A percentile compares a stretch with the other conserved stretches of the same genome.
These are phyloP conservation scores for Neotoma lepida DNA, from an alignment of 2,113 vertebrate species.

Conservation along the genomic window DNA sequence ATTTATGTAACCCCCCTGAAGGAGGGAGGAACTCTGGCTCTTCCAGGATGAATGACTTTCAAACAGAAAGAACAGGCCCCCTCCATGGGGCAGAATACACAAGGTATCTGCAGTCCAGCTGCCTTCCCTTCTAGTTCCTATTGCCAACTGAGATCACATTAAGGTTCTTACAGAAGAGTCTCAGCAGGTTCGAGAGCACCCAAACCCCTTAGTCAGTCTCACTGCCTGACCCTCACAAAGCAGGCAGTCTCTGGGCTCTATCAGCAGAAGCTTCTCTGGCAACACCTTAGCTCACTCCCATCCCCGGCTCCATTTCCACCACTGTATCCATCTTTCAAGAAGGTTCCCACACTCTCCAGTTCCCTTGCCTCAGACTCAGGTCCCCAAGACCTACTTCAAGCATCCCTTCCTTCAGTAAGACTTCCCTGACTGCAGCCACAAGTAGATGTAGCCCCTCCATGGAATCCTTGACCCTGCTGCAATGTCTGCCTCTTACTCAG, in stretches of 20 bases:
- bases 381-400: neutral
- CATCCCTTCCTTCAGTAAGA: neutral
- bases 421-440: neutral
- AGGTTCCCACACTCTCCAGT: neutral
- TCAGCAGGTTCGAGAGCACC: neutral
- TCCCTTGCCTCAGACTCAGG: neutral
- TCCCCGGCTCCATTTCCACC: neutral
- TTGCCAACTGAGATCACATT: neutral
- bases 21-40: neutral
- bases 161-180: neutral
- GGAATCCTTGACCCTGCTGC: too few species aligned
- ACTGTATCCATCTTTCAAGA: neutral
- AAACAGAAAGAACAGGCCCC: neutral
- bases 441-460: fast-evolving
- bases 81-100: too few species aligned
- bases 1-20: neutral
- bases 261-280: neutral
- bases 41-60: neutral
- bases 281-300: neutral
- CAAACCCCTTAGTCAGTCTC: neutral
- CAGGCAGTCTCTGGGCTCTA: neutral
- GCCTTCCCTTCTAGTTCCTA: neutral
- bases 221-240: neutral
- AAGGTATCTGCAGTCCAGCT: neutral
- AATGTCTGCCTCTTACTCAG: neutral